Conservation (phyloP, 2,888 invertebrate genomes). For the Rhyacophila evoluta region DNA sequence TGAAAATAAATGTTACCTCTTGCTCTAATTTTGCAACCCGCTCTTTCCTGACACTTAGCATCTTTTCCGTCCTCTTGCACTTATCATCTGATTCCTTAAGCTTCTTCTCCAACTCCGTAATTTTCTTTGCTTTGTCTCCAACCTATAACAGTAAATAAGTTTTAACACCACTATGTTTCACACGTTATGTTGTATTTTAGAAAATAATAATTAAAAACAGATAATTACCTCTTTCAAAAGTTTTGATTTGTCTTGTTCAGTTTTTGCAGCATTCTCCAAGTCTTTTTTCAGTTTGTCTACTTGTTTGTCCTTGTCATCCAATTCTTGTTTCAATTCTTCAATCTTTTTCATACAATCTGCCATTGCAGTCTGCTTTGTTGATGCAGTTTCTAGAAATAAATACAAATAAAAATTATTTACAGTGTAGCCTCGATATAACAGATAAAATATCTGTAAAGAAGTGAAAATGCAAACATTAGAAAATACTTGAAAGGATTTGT, state of each 20-base stretch:
- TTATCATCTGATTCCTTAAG: slow-evolving; percentile 77
- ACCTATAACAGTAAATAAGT: slow-evolving; percentile 70
- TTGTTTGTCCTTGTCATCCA: slow-evolving; percentile 75
- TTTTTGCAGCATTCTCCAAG: slow-evolving; percentile 65
- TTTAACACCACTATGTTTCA: too few species aligned
- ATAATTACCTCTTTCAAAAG: slow-evolving; percentile 74
- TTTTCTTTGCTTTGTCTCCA: slow-evolving; percentile 73
- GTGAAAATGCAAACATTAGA: too few species aligned
- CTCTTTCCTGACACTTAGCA: slow-evolving; percentile 69
- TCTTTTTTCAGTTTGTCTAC: slow-evolving; percentile 73
- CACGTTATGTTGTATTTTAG: too few species aligned
- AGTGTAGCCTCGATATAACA: too few species aligned
- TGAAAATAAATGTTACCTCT: too few species aligned
- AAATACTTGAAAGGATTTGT: too few species aligned
- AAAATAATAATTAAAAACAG: too few species aligned
- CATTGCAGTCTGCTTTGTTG: slow-evolving; percentile 69
- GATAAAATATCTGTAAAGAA: too few species aligned
- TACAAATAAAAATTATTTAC: too few species aligned
- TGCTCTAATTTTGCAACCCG: slow-evolving; percentile 72
- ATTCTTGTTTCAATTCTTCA: slow-evolving; percentile 74
- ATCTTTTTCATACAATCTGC: slow-evolving; percentile 72
- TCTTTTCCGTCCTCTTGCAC: slow-evolving; percentile 71
- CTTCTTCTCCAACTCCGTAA: slow-evolving; percentile 76
- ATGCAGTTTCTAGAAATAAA: slow-evolving; percentile 65
- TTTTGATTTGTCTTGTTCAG: slow-evolving; percentile 71